Evolutionary conservation across 2,888 invertebrate species (phyloP).

Genomic region (Panorpa germanica): DNA sequence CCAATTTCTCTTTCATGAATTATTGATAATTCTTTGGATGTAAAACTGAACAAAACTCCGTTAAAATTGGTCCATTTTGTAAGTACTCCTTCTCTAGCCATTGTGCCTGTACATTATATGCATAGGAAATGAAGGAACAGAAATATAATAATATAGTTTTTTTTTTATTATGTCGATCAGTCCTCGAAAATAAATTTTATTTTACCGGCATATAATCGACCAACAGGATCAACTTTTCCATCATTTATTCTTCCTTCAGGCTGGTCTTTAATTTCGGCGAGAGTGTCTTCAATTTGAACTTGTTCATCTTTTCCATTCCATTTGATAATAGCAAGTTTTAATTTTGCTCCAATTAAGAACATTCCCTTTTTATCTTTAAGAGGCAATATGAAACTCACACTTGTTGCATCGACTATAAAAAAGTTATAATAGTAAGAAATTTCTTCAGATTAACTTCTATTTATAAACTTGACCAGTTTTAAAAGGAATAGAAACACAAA

Average conservation of each 20-base stretch:
- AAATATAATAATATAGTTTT: no score
- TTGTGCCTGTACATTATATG: no score
- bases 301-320: slow-evolving; percentile 33
- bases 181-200: no score
- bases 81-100: no score
- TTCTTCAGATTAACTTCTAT: slow-evolving; percentile 1
- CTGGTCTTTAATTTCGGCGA: slow-evolving; percentile 32
- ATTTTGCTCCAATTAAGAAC: slow-evolving; percentile 34
- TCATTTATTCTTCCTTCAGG: slow-evolving; percentile 46
- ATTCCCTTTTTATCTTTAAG: slow-evolving; percentile 29
- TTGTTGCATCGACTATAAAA: slow-evolving; percentile 20
- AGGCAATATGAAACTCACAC: slow-evolving; percentile 33
- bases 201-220: slow-evolving; percentile 43
- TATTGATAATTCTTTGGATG: no score
- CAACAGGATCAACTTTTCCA: slow-evolving; percentile 46
- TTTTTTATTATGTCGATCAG: no score
- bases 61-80: no score
- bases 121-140: no score
- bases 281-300: slow-evolving; percentile 20
- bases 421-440: slow-evolving; percentile 7
- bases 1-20: slow-evolving; percentile 24
- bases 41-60: no score
- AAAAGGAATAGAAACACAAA: no score
- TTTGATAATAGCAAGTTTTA: slow-evolving; percentile 28
- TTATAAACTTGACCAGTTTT: no score